Evolutionary conservation across 2,113 vertebrate genomes (phyloP).

Genomic region (Pholis gunnellus): DNA sequence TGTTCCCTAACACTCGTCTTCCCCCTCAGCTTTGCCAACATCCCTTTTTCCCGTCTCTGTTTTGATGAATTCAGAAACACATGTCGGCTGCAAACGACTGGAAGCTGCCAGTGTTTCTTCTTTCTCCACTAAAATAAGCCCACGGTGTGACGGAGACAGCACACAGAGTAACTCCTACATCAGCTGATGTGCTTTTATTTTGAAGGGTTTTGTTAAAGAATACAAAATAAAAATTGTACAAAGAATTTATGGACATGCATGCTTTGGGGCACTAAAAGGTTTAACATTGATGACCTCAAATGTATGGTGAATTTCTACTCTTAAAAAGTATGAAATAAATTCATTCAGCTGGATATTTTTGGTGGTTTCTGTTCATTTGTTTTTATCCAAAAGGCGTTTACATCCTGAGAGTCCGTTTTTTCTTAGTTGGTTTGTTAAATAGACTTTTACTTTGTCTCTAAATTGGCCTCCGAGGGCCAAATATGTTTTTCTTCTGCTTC

Average conservation of each 20-base stretch:
- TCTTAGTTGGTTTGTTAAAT: neutral
- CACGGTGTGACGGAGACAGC: conserved; percentile 63
- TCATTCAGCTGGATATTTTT: conserved; percentile 61
- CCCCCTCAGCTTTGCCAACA: conserved; percentile 71
- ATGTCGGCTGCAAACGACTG: conserved; percentile 79
- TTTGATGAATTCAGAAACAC: conserved; percentile 84
- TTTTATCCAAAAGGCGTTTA: neutral
- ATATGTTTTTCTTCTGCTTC: neutral
- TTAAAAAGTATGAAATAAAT: conserved; percentile 73
- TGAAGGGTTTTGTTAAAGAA: conserved; percentile 53
- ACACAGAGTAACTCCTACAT: conserved; percentile 30
- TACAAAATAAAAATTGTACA: conserved; percentile 55
- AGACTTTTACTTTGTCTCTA: neutral
- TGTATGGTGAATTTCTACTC: conserved; percentile 78
- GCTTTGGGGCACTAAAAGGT: conserved; percentile 64
- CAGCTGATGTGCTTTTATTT: conserved; percentile 60
- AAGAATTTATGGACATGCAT: conserved; percentile 60
- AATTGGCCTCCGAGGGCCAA: neutral
- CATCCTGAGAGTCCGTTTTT: no score
- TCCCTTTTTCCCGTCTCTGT: conserved; percentile 76
- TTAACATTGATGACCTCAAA: conserved; percentile 70
- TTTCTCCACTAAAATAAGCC: conserved; percentile 79
- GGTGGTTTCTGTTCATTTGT: conserved; percentile 42
- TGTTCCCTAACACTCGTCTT: conserved; percentile 58
- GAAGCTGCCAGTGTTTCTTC: conserved; percentile 85